These are phyloP conservation scores for Ecliptopera silaceata DNA, from an alignment of 2,888 invertebrate species.

Conservation along the genomic window DNA sequence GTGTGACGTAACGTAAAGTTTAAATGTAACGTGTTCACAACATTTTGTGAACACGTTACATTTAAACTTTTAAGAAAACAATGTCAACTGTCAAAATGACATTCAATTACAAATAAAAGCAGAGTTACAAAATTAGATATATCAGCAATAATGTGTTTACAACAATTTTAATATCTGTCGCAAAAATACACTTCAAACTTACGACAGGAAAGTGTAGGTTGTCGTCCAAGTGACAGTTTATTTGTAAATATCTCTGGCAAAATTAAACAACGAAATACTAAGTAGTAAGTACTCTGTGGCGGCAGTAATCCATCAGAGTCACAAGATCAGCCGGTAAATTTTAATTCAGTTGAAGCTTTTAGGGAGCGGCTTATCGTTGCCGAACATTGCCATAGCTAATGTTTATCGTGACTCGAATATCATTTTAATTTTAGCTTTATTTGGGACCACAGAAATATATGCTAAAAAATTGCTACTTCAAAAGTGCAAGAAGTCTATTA, in stretches of 20 bases:
- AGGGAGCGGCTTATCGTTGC: conserved; percentile 77
- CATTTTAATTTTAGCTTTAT: conserved; percentile 77
- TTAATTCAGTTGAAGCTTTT: conserved; percentile 79
- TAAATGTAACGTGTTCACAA: too few relatives aligned
- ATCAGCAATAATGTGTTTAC: background rate
- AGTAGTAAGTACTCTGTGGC: conserved; percentile 40
- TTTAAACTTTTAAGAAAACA: background rate
- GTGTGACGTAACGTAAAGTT: conserved; percentile 16
- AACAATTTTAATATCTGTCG: conserved; percentile 25
- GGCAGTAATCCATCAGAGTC: conserved; percentile 75
- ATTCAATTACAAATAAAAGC: background rate
- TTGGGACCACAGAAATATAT: too few relatives aligned
- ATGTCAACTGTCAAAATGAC: background rate
- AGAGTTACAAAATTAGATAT: background rate
- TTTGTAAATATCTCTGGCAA: conserved; percentile 20
- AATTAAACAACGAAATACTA: conserved; percentile 52
- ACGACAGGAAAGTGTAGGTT: conserved; percentile 12
- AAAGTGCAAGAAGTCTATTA: too few relatives aligned
- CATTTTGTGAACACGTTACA: background rate
- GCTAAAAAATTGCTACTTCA: too few relatives aligned
- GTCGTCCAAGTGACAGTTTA: conserved; percentile 23
- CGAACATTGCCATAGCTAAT: conserved; percentile 76
- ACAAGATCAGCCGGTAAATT: conserved; percentile 79
- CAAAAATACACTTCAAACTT: conserved; percentile 2
- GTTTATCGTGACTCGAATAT: conserved; percentile 82